Evolutionary conservation across 2,888 invertebrate species (phyloP).

Genomic region (Diarsia rubi): DNA sequence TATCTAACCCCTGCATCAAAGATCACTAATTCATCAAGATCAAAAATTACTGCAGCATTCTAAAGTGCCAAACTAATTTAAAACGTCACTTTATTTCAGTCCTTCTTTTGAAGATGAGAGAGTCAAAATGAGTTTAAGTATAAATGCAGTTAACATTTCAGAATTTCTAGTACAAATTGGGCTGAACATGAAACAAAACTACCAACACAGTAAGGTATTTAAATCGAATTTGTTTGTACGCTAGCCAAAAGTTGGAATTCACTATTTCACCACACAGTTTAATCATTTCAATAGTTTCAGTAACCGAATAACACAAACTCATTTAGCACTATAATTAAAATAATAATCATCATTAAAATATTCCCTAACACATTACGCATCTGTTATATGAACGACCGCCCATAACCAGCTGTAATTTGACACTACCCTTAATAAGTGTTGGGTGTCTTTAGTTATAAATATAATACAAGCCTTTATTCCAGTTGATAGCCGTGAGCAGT

Average conservation of each 20-base stretch:
- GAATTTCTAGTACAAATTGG: neutral
- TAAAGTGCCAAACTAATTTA: neutral
- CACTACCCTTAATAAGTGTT: constrained; percentile 34
- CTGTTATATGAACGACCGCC: constrained; percentile 26
- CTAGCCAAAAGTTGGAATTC: neutral
- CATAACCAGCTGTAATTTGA: constrained; percentile 48
- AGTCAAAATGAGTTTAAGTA: neutral
- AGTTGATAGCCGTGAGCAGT: constrained; percentile 25
- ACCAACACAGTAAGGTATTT: too few relatives aligned
- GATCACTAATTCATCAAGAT: neutral
- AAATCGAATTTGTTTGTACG: neutral
- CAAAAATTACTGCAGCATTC: too few relatives aligned
- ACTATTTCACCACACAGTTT: constrained; percentile 2
- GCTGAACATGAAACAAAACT: neutral
- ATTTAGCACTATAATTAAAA: constrained; percentile 43
- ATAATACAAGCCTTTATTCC: constrained; percentile 40
- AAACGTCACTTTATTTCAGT: neutral
- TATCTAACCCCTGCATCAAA: neutral
- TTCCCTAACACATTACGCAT: constrained; percentile 37
- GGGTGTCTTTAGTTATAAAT: constrained; percentile 24
- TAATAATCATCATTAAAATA: constrained; percentile 41
- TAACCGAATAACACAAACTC: constrained; percentile 26
- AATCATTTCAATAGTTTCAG: constrained; percentile 14
- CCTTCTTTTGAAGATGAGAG: neutral
- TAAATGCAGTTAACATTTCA: neutral